These are phyloP conservation scores for Trididemnum nubilum DNA, from an alignment of 23 tunicate genomes.

Conservation along the genomic window DNA sequence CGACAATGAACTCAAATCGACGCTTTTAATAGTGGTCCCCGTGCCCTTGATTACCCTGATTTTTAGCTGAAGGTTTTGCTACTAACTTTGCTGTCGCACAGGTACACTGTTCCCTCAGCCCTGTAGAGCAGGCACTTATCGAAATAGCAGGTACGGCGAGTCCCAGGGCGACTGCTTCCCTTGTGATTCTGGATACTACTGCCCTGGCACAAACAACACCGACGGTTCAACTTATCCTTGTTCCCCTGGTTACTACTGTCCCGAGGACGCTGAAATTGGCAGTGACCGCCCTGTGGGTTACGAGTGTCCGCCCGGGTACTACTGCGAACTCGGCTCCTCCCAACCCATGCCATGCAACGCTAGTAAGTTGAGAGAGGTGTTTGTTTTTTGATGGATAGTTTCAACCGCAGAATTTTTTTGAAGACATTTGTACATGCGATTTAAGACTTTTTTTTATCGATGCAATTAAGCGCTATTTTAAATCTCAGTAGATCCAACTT, in stretches of 20 bases:
- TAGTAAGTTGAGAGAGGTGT: too few relatives aligned
- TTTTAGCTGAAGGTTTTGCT: background rate
- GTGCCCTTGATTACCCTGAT: too few relatives aligned
- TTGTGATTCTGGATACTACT: conserved; percentile 64
- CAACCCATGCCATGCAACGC: conserved; percentile 63
- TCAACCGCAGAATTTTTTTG: background rate
- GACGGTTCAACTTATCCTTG: conserved; percentile 52
- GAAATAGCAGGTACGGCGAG: conserved; percentile 18
- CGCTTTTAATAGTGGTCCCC: too few relatives aligned
- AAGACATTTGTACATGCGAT: background rate
- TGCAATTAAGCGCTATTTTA: too few relatives aligned
- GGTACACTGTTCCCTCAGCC: conserved; percentile 17
- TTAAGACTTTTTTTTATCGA: too few relatives aligned
- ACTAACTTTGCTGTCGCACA: background rate
- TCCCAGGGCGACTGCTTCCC: conserved; percentile 63
- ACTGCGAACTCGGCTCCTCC: conserved; percentile 52
- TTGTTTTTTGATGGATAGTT: too few relatives aligned
- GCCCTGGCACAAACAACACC: conserved; percentile 40
- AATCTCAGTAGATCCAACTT: too few relatives aligned
- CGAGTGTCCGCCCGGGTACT: conserved; percentile 83
- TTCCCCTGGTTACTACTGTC: conserved; percentile 90
- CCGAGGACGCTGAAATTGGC: conserved; percentile 47
- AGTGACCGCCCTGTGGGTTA: conserved; percentile 54
- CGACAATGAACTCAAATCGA: too few relatives aligned
- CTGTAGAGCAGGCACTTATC: conserved; percentile 76